Evolutionary conservation across 2,888 invertebrate genomes (phyloP), one percentile per base, ranked within the genome.

Genomic region (Leucania comma): DNA sequence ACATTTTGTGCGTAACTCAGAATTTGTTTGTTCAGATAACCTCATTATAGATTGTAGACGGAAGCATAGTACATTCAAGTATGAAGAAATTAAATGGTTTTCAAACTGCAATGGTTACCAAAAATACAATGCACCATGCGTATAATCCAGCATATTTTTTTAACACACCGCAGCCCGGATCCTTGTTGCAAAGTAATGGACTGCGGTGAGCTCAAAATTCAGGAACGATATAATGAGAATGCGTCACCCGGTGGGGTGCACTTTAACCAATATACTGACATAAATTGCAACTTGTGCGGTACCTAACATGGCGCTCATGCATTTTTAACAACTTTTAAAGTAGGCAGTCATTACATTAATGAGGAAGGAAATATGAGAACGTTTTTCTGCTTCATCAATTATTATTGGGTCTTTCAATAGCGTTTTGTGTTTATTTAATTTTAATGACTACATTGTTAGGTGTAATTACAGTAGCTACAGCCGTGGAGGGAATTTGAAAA

Each of bases 161-260:
- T 32, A 63, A 53, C 67, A 42, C 5, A 61, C 78, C 54, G 50
- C 64, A 70, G 48, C 26, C 42, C 20, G 17, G 70, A 50, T 82
- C 58, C 71, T 65, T 54, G 48, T 78, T 64, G 71, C 78, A 78
- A 68, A 82, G 82, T 78, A 79, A 79, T 79, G 78, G 48, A 72
- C 64, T 79, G 82, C 54, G 78, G 72, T 59, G 24, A 22, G 26
- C 57, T 81, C 66, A 61, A 77, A 78, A 71, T 79, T 78, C 72
- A 68, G 78, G 67, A 58, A 82, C 57, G 46, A 64, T 72, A 78
- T 68, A 72, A 82, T 63, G 72, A 57, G 72, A 79, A 82, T 59
- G 72, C 78, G 72, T 79, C 72, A 78, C 67, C 38, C 64, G 51
- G 56, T n/a, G 51, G 35, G 57, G 26, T 78, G 72, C 82, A 71